phyloP scores from a whole-genome alignment of 2,113 vertebrate genomes.

The Psettodes erumei region DNA sequence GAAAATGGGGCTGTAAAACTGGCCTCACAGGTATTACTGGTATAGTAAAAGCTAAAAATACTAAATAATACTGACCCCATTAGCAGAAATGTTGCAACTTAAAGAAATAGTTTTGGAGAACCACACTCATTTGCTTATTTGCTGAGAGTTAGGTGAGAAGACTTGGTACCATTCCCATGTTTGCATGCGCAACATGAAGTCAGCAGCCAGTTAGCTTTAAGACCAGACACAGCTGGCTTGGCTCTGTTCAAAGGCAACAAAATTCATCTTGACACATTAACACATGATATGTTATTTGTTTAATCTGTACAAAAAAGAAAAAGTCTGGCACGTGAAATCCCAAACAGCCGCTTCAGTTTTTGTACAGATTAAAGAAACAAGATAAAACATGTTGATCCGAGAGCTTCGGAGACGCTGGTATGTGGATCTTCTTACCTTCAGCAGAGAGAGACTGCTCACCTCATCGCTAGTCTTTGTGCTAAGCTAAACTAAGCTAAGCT shows the following conservation, averaged over 20 bases:
- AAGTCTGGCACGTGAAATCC: background rate
- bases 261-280: no score
- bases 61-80: background rate
- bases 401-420: no score
- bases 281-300: no score
- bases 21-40: constrained; percentile 17
- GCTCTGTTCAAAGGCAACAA: no score
- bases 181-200: background rate
- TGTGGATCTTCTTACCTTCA: background rate
- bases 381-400: no score
- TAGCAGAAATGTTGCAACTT: constrained; percentile 9
- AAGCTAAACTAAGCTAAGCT: no score
- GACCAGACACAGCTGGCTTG: background rate
- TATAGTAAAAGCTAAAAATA: constrained; percentile 45
- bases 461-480: constrained; percentile 3
- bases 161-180: background rate
- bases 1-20: constrained; percentile 32
- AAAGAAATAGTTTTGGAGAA: background rate
- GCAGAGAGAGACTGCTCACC: background rate
- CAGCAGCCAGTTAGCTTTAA: background rate
- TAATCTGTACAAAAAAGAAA: no score
- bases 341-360: no score
- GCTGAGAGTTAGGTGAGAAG: background rate
- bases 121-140: background rate
- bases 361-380: no score